Evolutionary conservation across 2,113 vertebrate genomes (phyloP).

Genomic region (Melierax canorus): DNA sequence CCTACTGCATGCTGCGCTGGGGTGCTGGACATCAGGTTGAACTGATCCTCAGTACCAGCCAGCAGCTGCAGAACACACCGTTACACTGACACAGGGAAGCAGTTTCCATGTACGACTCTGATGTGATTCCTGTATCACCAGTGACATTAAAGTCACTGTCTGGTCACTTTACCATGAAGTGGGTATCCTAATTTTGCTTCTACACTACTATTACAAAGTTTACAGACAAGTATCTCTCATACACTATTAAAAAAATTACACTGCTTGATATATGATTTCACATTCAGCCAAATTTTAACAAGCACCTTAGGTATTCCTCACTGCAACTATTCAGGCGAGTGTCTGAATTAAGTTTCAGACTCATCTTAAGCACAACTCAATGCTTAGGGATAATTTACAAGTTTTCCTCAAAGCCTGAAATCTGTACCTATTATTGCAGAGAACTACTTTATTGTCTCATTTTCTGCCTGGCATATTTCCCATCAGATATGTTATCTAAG

Average conservation of each 20-base stretch:
- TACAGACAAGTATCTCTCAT: background rate
- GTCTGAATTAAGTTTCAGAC: background rate
- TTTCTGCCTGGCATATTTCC: constrained; percentile 34
- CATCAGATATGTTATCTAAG: constrained; percentile 33
- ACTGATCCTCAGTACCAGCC: background rate
- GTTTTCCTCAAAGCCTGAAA: constrained; percentile 26
- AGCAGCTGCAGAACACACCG: background rate
- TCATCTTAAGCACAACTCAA: background rate
- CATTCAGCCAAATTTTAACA: background rate
- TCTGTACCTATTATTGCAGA: constrained; percentile 12
- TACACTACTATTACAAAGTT: background rate
- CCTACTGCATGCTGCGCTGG: background rate
- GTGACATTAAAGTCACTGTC: background rate
- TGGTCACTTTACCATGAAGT: background rate
- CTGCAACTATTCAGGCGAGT: background rate
- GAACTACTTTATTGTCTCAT: constrained; percentile 20
- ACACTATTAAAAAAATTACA: background rate
- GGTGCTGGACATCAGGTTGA: background rate
- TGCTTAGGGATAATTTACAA: background rate
- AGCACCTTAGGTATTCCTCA: background rate
- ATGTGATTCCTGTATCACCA: background rate
- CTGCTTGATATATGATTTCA: background rate
- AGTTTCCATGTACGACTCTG: background rate
- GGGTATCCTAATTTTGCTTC: background rate
- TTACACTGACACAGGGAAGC: background rate